Evolutionary conservation across 1,140 invertebrate genomes (phyloP), one percentile per base, ranked within the genome.

Genomic region (Drosophila ohnishii): DNA sequence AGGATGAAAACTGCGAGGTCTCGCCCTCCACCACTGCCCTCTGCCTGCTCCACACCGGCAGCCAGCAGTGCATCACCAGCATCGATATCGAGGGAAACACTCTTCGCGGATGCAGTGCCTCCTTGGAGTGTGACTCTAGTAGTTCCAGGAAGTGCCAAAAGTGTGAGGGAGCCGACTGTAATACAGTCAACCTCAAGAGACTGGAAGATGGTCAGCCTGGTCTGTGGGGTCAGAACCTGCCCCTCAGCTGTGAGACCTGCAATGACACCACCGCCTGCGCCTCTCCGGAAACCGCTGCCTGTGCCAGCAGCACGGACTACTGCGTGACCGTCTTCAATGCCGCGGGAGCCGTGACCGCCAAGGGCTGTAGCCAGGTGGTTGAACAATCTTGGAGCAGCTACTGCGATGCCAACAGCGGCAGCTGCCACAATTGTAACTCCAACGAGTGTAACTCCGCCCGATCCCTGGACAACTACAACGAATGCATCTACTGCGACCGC

Each of bases 401-500:
- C 55, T 91, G 90, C 35, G 81, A 91, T 71, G 71, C 37, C 0
- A 90, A 83, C 13, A 9, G 30, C 1, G 69, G 4, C 3, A 83
- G 66, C 7, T 91, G 90, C 50, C 74, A 60, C 55, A 91, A 91
- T 45, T 91, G 90, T 64, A 91, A 91, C 59, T 91, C 90, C 4
- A 88, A 91, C 16, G 50, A 44, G 1, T 91, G 90, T 44, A 91
- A 91, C 62, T 75, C 7, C 0, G 90, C 90, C 30, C 58, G 8
- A 2, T 48, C 61, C 0, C 42, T 76, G 34, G 59, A 40, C 7
- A 47, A 42, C 30, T 91, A 91, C 58, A 57, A 64, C 2, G 63
- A 70, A 9, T 91, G 90, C 58, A 44, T 91, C n/a, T 91, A 83
- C 44, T 91, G 90, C 28, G 81, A 91, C 44, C 37, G 47, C 32